A percentile compares a stretch with the other conserved stretches of the same genome.
phyloP scores from a whole-genome alignment of 2,797 vertebrate species.

The Ibycter americanus region DNA sequence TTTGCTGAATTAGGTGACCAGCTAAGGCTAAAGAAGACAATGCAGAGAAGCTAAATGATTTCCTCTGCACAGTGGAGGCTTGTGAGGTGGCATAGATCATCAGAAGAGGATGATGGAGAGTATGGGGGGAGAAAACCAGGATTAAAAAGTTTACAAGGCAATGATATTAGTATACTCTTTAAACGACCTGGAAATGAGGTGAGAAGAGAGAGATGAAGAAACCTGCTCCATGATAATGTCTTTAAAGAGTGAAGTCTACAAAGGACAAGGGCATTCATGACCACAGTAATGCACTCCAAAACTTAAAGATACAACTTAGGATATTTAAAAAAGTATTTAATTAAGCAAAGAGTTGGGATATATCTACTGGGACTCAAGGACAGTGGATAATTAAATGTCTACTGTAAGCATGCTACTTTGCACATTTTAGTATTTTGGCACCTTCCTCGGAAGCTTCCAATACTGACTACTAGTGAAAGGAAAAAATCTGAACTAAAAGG shows the following conservation, averaged over 20 bases:
- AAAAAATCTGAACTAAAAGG: background rate
- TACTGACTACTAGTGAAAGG: background rate
- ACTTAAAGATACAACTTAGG: background rate
- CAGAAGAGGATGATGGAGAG: background rate
- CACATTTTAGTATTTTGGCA: background rate
- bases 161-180: background rate
- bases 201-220: background rate
- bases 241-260: background rate
- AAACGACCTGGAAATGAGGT: background rate
- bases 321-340: background rate
- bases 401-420: background rate
- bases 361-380: background rate
- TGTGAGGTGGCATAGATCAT: background rate
- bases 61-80: conserved; percentile 14
- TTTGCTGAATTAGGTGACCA: background rate
- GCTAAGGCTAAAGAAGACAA: conserved; percentile 29
- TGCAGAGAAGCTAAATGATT: conserved; percentile 22
- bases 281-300: background rate
- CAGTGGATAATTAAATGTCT: background rate
- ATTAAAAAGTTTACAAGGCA: background rate
- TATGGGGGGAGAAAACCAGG: background rate
- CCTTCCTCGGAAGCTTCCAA: background rate
- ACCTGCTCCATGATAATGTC: background rate
- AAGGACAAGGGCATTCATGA: background rate
- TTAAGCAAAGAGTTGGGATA: background rate